These are phyloP conservation scores for Crotalus adamanteus DNA, from an alignment of 2,797 vertebrate genomes.

Conservation along the genomic window DNA sequence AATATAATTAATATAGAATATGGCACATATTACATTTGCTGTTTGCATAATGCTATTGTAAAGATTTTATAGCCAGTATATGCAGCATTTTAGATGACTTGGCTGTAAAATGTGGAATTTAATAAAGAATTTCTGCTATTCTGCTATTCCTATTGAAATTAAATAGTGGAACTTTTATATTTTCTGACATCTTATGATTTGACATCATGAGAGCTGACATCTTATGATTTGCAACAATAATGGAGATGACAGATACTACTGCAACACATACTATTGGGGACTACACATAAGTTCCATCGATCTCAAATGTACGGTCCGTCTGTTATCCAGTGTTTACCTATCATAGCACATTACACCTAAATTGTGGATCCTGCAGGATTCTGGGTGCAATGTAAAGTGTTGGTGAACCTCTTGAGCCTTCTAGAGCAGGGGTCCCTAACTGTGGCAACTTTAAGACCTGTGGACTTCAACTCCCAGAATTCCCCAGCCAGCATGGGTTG, in stretches of 20 bases:
- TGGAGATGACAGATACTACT: neutral
- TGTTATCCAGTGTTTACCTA: neutral
- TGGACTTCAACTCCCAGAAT: too few relatives aligned
- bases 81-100: neutral
- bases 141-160: neutral
- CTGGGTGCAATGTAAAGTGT: neutral
- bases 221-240: neutral
- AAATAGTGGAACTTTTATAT: neutral
- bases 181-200: neutral
- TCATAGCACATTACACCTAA: neutral
- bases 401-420: neutral
- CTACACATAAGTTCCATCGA: neutral
- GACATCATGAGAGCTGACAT: neutral
- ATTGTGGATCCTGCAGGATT: neutral
- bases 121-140: rapidly evolving
- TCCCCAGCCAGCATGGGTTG: too few relatives aligned
- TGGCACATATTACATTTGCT: neutral
- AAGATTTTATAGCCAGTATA: neutral
- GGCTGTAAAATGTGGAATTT: neutral
- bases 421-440: too few relatives aligned
- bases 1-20: neutral
- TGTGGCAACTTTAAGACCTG: too few relatives aligned
- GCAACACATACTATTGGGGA: neutral
- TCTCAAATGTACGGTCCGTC: neutral
- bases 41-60: neutral